These are phyloP conservation scores for Tetragonula carbonaria DNA, from an alignment of 2,888 invertebrate genomes.

Conservation along the genomic window DNA sequence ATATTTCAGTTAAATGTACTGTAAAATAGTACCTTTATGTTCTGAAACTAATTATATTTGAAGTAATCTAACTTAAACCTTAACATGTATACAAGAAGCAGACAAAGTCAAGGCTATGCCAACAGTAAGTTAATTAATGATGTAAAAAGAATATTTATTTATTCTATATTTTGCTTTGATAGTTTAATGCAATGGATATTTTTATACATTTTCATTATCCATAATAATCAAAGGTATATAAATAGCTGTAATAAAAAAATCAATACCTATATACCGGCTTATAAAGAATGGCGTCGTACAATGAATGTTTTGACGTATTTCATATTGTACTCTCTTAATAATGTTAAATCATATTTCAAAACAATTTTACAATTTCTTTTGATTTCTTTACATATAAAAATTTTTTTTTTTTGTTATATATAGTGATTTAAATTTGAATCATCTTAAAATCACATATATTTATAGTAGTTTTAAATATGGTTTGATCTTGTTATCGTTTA, in stretches of 20 bases:
- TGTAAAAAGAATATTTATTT: too few species aligned
- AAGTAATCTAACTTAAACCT: background rate
- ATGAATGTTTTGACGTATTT: conserved; percentile 24
- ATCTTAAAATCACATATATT: background rate
- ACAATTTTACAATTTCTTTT: background rate
- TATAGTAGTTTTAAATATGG: background rate
- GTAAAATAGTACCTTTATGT: conserved; percentile 1
- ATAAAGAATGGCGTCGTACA: conserved; percentile 58
- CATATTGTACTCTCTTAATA: background rate
- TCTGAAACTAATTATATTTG: conserved; percentile 5
- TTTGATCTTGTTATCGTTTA: background rate
- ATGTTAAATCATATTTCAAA: background rate
- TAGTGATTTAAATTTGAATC: background rate
- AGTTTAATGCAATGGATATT: background rate
- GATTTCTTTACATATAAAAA: background rate
- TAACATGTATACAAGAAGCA: conserved; percentile 69
- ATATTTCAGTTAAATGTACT: background rate
- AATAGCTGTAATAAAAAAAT: conserved; percentile 46
- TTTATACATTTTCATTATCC: background rate
- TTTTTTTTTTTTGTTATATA: background rate
- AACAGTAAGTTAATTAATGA: conserved; percentile 54
- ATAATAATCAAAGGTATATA: background rate
- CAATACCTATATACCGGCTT: conserved; percentile 58
- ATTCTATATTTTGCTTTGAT: background rate
- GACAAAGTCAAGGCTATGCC: conserved; percentile 64